A percentile compares a stretch with the other conserved stretches of the same genome.
phyloP scores from a whole-genome alignment of 2,113 vertebrate genomes.

The Pseudopipra pipra region DNA sequence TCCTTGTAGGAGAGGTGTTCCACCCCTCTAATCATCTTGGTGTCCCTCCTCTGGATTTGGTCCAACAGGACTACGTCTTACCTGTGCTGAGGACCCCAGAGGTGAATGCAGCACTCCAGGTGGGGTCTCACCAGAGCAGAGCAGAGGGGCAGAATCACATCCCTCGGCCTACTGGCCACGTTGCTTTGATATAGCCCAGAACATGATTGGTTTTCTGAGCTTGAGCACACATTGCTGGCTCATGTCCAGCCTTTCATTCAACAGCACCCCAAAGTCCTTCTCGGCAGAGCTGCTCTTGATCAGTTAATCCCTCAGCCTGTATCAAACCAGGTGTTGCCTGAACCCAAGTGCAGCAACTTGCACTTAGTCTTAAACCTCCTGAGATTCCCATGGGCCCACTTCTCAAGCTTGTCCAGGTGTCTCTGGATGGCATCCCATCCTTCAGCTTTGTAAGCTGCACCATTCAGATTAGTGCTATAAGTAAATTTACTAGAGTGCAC shows the following conservation, averaged over 20 bases:
- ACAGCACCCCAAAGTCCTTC: not conserved
- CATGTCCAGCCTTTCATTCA: not conserved
- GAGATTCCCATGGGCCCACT: too few species aligned
- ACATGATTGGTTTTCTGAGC: accelerated
- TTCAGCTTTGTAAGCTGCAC: not conserved
- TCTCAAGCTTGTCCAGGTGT: not conserved
- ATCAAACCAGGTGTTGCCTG: accelerated
- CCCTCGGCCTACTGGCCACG: accelerated
- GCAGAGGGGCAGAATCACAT: not conserved
- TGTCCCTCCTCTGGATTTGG: not conserved
- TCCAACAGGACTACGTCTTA: not conserved
- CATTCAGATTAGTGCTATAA: not conserved
- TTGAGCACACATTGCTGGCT: accelerated
- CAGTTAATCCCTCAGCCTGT: too few species aligned
- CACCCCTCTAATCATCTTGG: not conserved
- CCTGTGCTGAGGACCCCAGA: not conserved
- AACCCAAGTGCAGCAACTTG: not conserved
- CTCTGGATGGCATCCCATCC: not conserved
- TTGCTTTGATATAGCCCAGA: not conserved
- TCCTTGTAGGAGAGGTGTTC: not conserved
- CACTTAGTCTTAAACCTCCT: too few species aligned
- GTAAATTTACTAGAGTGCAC: not conserved
- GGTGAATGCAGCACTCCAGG: not conserved
- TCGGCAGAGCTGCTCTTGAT: accelerated
- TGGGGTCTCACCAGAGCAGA: not conserved